Evolutionary conservation across 2,113 vertebrate genomes (phyloP).

Genomic region (Semnopithecus entellus): DNA sequence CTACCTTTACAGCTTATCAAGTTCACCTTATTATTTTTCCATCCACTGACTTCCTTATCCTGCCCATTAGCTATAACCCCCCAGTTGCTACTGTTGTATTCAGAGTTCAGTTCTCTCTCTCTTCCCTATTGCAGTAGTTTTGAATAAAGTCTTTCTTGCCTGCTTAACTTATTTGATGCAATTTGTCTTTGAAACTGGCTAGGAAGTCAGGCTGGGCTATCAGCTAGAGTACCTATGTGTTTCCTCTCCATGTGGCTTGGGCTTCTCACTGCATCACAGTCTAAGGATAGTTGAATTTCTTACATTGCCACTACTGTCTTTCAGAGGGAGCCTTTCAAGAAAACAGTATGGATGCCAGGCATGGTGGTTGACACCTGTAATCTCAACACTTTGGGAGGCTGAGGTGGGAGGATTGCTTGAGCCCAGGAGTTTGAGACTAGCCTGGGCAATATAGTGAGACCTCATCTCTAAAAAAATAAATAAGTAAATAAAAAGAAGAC

Average conservation of each 20-base stretch:
- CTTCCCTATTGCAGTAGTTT: not conserved
- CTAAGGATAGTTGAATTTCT: not conserved
- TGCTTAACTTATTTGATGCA: not conserved
- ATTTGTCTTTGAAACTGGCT: not conserved
- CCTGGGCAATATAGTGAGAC: too few species aligned
- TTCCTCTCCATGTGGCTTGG: not conserved
- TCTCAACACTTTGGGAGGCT: too few species aligned
- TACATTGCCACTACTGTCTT: not conserved
- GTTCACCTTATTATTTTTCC: not conserved
- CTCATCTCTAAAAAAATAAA: too few species aligned
- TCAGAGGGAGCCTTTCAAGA: not conserved
- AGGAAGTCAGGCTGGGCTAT: not conserved
- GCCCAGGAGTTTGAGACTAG: too few species aligned
- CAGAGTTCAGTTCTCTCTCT: not conserved
- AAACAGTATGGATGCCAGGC: too few species aligned
- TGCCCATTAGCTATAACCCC: too few species aligned
- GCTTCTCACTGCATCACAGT: not conserved
- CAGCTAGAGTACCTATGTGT: not conserved
- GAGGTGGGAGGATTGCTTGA: too few species aligned
- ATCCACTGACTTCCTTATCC: not conserved
- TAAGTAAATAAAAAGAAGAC: not conserved
- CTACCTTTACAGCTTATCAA: not conserved
- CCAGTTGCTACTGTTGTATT: not conserved
- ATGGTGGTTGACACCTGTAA: too few species aligned
- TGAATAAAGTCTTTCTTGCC: not conserved